Evolutionary conservation across 2,797 vertebrate genomes (phyloP), one percentile per base, ranked within the genome.

Genomic region (Enteromius radiatus): DNA sequence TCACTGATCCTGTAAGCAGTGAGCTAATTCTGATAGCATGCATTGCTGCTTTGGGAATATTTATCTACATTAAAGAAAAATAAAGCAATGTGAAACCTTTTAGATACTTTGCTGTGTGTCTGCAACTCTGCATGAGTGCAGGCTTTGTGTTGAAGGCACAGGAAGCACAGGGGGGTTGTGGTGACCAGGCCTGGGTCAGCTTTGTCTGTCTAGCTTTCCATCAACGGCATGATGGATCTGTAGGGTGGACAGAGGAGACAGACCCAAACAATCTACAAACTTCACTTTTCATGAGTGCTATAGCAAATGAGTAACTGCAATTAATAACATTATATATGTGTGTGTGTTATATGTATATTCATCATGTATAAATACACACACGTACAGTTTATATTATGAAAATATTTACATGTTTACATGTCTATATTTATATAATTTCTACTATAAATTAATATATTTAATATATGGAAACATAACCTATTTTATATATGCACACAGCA

Each of bases 141-240:
- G 38, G 87, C 86, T 93, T 94, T 94, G 93, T 95, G 87, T 85
- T 89, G 68, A 94, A 95, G 93, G 91, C 93, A 93, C 92, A 95
- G 94, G 94, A 95, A 95, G 33, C 52, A 89, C 91, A 87, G 41
- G 41, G 88, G 89, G 93, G 93, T 93, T 91, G 76, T 68, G 76
- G 2, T 85, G 92, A 87, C 89, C 64, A 89, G 88, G 86, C 88
- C 86, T 88, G 90, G 92, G 93, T 94, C 94, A 93, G 90, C 84
- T 89, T 92, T 89, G 91, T 93, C 91, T 87, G 86, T 84, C 81
- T 52, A 76, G 65, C 61, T 76, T 78, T 49, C 71, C 78, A 65
- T 78, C 84, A 86, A 85, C 88, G 79, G 77, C 77, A 38, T 94
- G 92, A 94, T 91, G 92, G 93, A 93, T 92, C 81, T 84, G 90